Evolutionary conservation across 2,888 invertebrate species (phyloP), one percentile per base, ranked within the genome.

Genomic region (Pharmacophagus antenor): DNA sequence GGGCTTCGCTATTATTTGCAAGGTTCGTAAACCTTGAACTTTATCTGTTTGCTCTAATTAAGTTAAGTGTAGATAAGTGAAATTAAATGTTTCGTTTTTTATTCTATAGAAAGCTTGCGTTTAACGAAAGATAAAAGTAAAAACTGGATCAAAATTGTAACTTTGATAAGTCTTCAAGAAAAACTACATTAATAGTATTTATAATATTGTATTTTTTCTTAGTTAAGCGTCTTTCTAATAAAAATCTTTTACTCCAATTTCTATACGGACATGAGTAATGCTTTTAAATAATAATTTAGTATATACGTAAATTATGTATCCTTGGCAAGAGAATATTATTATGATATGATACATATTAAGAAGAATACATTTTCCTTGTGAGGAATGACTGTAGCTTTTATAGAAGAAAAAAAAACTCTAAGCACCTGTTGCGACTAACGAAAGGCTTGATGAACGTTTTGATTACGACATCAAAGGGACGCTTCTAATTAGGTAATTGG

Each of bases 381-480:
- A 37, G 15, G 4, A n/a, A 37, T 37, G n/a, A 15, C n/a, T 37
- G 4, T n/a, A 37, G 37, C n/a, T 15, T 37, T 20, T 18, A 22
- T 8, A 20, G 12, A 4, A 17, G 15, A 10, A 15, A 42, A 17
- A 56, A 42, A 56, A 41, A 42, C 41, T 27, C 8, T 27, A 22
- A 27, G 50, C 25, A 44, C n/a, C 21, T 50, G 56, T 44, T n/a
- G 20, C 20, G 22, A 37, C 17, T 23, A n/a, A 47, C 22, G 41
- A 10, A 55, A 20, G 47, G 18, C 27, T n/a, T n/a, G n/a, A n/a
- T 21, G 18, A 8, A 25, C n/a, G 18, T 50, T 50, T 31, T 55
- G 46, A 50, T 55, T 23, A 46, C 44, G 17, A 41, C 50, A 31
- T 60, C 55, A 60, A 60, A 60, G 55, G 51, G 44, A 42, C 18